These are phyloP conservation scores for Pyrrhia umbra DNA, from an alignment of 2,888 invertebrate species.

Conservation along the genomic window DNA sequence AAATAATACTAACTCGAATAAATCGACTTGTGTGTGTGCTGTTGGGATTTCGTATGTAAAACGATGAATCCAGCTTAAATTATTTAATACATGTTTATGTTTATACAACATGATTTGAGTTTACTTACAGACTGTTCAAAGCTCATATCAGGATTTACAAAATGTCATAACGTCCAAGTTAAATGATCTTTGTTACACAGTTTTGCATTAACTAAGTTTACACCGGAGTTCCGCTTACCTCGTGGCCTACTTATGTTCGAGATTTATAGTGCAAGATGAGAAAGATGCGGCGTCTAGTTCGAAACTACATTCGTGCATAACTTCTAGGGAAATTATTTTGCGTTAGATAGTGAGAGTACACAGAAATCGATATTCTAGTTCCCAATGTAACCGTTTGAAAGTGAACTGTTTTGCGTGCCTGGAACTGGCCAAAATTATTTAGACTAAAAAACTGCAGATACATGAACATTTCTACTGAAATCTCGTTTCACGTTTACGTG, in stretches of 20 bases:
- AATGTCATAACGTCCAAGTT: slow-evolving; percentile 50
- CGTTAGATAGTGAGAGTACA: slow-evolving; percentile 10
- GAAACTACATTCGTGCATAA: slow-evolving; percentile 25
- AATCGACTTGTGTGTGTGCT: too few species aligned
- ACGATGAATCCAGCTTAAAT: too few species aligned
- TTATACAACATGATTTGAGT: background rate
- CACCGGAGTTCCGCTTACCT: slow-evolving; percentile 48
- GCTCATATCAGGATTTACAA: slow-evolving; percentile 20
- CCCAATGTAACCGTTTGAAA: background rate
- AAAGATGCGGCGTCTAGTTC: slow-evolving; percentile 34
- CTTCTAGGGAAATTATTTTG: slow-evolving; percentile 27
- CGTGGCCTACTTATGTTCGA: slow-evolving; percentile 48
- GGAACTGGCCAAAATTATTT: background rate
- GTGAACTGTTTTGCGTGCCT: background rate
- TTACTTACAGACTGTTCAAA: too few species aligned
- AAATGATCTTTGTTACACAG: slow-evolving; percentile 56
- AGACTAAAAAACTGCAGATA: background rate
- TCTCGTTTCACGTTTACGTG: background rate
- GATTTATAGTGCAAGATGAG: slow-evolving; percentile 44
- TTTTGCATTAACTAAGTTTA: slow-evolving; percentile 56
- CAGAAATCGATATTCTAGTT: background rate
- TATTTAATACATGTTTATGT: too few species aligned
- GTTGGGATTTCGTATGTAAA: background rate
- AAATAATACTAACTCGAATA: too few species aligned
- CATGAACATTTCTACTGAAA: background rate